A percentile compares a stretch with the other conserved stretches of the same genome.
These are phyloP conservation scores for Tigriopus californicus DNA, from an alignment of 2,888 invertebrate species.

Conservation along the genomic window DNA sequence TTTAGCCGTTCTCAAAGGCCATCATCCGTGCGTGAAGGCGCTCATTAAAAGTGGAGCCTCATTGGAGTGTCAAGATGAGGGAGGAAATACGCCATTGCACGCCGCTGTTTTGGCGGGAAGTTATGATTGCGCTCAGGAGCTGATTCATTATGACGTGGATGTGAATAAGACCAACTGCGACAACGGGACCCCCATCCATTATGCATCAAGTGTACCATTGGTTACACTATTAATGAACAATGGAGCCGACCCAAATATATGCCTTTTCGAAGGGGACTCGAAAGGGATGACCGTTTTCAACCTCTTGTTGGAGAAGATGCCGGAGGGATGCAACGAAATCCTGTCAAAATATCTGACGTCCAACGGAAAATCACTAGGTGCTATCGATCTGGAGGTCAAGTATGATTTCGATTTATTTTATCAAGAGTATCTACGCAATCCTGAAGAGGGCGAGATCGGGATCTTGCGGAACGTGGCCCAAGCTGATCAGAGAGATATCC, in stretches of 20 bases:
- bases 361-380: conserved; percentile 31
- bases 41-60: conserved; percentile 31
- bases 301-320: conserved; percentile 34
- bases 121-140: background rate
- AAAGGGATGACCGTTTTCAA: conserved; percentile 32
- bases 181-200: conserved; percentile 34
- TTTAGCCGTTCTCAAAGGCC: background rate
- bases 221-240: conserved; percentile 31
- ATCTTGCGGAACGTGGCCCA: conserved; percentile 35
- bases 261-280: conserved; percentile 19
- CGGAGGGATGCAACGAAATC: conserved; percentile 35
- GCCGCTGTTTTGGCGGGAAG: background rate
- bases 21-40: background rate
- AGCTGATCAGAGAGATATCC: conserved; percentile 31
- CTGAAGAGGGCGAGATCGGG: conserved; percentile 38
- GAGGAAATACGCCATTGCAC: conserved; percentile 28
- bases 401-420: conserved; percentile 31
- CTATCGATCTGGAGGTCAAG: conserved; percentile 29
- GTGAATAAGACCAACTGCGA: conserved; percentile 31
- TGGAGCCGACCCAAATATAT: conserved; percentile 27
- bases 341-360: conserved; percentile 35
- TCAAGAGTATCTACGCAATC: conserved; percentile 8
- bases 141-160: background rate
- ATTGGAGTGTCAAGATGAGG: conserved; percentile 29
- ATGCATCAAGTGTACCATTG: conserved; percentile 31